phyloP scores from a whole-genome alignment of 2,797 vertebrate species.

The Chaetophractus vellerosus region DNA sequence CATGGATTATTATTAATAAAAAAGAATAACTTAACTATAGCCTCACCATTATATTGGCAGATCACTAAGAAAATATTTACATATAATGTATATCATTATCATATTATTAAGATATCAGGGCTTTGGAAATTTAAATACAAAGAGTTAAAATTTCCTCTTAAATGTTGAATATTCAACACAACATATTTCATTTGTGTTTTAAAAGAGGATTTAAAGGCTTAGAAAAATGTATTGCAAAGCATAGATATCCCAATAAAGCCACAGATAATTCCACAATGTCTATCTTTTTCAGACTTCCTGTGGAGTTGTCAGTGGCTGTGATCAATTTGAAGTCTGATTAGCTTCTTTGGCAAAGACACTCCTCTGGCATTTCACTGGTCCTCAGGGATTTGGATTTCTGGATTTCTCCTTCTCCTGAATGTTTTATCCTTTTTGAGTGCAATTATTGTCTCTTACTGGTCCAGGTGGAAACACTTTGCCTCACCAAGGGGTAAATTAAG shows the following conservation, averaged over 20 bases:
- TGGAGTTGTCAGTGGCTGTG: neutral
- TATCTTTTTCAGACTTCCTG: neutral
- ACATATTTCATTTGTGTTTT: neutral
- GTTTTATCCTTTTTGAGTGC: neutral
- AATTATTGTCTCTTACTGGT: neutral
- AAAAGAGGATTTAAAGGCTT: constrained; percentile 25
- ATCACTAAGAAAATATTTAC: neutral
- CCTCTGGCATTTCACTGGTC: neutral
- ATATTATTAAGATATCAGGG: neutral
- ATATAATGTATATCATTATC: neutral
- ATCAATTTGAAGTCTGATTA: neutral
- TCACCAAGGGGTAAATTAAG: neutral
- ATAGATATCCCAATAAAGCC: neutral
- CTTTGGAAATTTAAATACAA: neutral
- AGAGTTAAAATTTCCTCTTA: neutral
- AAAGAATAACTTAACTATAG: neutral
- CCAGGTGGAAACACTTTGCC: neutral
- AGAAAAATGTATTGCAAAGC: neutral
- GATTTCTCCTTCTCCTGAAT: neutral
- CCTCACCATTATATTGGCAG: neutral
- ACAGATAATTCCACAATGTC: fast-evolving
- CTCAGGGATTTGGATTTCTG: neutral
- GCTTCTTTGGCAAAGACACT: too few species aligned
- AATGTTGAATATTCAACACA: neutral
- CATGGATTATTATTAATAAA: neutral